These are phyloP conservation scores for Lepidothrix coronata DNA, from an alignment of 2,113 vertebrate genomes.

Conservation along the genomic window DNA sequence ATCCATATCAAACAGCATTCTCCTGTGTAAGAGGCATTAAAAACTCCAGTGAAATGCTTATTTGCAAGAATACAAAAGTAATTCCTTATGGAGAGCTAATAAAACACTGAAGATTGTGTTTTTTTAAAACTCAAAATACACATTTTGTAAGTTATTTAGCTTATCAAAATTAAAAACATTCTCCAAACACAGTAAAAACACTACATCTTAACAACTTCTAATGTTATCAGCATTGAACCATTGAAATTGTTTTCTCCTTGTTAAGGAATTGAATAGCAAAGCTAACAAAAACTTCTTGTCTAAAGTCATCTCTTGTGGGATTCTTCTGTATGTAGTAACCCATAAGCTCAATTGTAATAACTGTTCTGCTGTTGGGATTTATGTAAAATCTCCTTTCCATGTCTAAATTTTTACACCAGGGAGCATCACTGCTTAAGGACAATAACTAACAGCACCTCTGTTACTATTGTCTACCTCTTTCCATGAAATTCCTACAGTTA, in stretches of 20 bases:
- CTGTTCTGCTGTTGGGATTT: not conserved
- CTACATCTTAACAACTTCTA: not conserved
- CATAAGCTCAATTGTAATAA: not conserved
- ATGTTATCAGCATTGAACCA: not conserved
- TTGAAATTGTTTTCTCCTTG: not conserved
- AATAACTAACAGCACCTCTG: not conserved
- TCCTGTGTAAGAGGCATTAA: not conserved
- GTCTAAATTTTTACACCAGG: not conserved
- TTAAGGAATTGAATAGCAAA: not conserved
- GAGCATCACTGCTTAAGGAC: not conserved
- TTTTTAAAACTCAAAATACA: not conserved
- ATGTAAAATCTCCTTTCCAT: not conserved
- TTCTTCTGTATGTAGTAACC: fast-evolving
- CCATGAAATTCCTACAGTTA: not conserved
- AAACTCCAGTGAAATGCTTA: not conserved
- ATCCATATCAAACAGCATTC: not conserved
- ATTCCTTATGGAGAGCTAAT: not conserved
- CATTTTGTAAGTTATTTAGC: not conserved
- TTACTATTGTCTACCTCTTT: not conserved
- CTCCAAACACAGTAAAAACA: not conserved
- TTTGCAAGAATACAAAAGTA: not conserved
- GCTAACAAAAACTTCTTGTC: not conserved
- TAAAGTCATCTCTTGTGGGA: not conserved
- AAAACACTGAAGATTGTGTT: not conserved
- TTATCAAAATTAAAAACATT: not conserved